Conservation (phyloP, 1,140 invertebrate genomes). For the Zaprionus lachaisei region DNA sequence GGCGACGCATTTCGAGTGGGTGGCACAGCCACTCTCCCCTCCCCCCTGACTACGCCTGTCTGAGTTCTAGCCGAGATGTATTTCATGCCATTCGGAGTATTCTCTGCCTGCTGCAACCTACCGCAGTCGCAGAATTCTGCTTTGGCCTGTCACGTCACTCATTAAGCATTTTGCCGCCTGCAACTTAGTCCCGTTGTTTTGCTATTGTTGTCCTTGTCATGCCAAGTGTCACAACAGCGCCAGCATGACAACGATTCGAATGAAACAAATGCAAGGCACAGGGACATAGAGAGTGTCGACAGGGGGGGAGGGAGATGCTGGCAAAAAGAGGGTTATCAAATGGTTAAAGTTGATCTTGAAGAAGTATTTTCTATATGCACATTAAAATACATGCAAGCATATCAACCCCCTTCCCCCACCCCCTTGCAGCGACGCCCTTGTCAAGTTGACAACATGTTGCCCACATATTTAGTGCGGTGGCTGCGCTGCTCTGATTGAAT, state of each 20-base stretch:
- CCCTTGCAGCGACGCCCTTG: constrained; percentile 16
- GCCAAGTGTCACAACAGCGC: constrained; percentile 74
- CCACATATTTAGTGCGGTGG: constrained; percentile 43
- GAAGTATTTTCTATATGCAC: not conserved
- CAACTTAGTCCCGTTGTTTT: constrained; percentile 66
- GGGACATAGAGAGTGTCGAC: not conserved
- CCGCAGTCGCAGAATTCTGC: constrained; percentile 68
- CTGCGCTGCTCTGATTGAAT: constrained; percentile 47
- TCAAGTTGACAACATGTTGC: constrained; percentile 51
- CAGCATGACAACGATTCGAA: constrained; percentile 62
- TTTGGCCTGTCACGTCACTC: constrained; percentile 69
- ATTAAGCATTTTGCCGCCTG: constrained; percentile 78
- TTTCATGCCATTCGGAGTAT: constrained; percentile 21
- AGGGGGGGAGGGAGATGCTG: not conserved
- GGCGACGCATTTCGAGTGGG: constrained; percentile 73
- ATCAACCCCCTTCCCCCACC: not conserved
- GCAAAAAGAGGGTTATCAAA: not conserved
- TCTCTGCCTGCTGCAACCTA: constrained; percentile 57
- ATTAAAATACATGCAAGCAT: not conserved
- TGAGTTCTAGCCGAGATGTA: constrained; percentile 13
- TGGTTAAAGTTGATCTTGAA: not conserved
- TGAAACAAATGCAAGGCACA: constrained; percentile 30
- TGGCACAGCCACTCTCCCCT: constrained; percentile 24
- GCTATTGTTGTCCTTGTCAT: constrained; percentile 61
- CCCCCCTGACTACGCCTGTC: not conserved